Conservation (phyloP, 2,113 vertebrate genomes). For the Xiphophorus hellerii region DNA sequence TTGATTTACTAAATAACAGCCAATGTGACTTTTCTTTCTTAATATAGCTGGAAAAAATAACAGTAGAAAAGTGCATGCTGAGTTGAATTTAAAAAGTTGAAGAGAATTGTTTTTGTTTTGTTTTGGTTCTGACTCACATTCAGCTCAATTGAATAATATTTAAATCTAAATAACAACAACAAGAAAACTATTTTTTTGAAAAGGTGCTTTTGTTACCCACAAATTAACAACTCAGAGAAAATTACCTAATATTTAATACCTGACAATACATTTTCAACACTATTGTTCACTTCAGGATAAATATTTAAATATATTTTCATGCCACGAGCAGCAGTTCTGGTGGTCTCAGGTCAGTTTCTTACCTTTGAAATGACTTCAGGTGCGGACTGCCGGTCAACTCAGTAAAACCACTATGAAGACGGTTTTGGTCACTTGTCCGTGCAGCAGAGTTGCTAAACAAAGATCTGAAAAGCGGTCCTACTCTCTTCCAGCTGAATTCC, state of each 20-base stretch:
- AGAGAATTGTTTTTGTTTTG: neutral
- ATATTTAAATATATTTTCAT: neutral
- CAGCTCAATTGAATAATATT: no score
- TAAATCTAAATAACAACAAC: no score
- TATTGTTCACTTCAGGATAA: neutral
- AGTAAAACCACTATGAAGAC: conserved; percentile 2
- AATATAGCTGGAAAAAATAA: neutral
- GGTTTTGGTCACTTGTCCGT: neutral
- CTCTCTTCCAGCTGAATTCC: neutral
- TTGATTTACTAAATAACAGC: no score
- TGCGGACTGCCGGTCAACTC: conserved; percentile 12
- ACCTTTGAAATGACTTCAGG: conserved; percentile 22
- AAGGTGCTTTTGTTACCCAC: no score
- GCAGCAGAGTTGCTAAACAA: neutral
- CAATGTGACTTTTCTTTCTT: no score
- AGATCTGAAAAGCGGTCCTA: neutral
- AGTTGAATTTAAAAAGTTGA: neutral
- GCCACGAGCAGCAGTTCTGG: neutral
- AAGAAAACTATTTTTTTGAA: no score
- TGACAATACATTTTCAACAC: no score
- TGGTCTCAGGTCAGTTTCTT: conserved; percentile 24
- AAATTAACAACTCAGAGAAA: no score
- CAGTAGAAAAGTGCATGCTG: no score
- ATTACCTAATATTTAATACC: no score
- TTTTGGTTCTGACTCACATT: neutral